phyloP scores from a whole-genome alignment of 2,797 vertebrate genomes.

The Orestias chungarensis region DNA sequence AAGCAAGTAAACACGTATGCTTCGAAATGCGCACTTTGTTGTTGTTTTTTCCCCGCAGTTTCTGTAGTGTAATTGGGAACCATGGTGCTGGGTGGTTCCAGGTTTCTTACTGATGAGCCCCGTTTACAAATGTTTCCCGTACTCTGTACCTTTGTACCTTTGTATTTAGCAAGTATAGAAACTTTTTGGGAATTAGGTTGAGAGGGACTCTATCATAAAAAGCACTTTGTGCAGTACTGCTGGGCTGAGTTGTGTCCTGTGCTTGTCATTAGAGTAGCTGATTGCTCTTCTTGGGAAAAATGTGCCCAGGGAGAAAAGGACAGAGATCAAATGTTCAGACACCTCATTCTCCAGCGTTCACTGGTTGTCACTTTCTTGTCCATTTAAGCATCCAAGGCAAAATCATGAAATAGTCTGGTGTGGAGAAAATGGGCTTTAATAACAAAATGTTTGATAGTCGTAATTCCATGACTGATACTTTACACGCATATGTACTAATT shows the following conservation, averaged over 20 bases:
- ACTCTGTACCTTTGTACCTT: slow-evolving; percentile 27
- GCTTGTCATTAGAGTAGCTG: slow-evolving; percentile 58
- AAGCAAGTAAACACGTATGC: slow-evolving; percentile 62
- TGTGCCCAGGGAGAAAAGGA: slow-evolving; percentile 53
- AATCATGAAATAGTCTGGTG: slow-evolving; percentile 45
- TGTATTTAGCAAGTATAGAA: slow-evolving; percentile 32
- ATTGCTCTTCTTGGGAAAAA: slow-evolving; percentile 51
- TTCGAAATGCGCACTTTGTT: slow-evolving; percentile 44
- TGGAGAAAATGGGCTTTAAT: neutral
- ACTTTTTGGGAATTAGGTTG: slow-evolving; percentile 13
- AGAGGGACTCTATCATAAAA: slow-evolving; percentile 35
- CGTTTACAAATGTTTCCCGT: slow-evolving; percentile 45
- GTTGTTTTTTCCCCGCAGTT: slow-evolving; percentile 10
- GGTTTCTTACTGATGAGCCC: slow-evolving; percentile 40
- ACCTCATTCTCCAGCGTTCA: slow-evolving; percentile 30
- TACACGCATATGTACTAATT: neutral
- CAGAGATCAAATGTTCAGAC: slow-evolving; percentile 67
- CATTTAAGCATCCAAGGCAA: slow-evolving; percentile 33
- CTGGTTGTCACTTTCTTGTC: slow-evolving; percentile 28
- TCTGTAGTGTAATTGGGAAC: slow-evolving; percentile 56
- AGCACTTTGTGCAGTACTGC: slow-evolving; percentile 31
- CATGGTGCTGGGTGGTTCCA: slow-evolving; percentile 45
- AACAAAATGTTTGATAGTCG: neutral
- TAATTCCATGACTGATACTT: neutral
- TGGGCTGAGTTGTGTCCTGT: slow-evolving; percentile 45